phyloP scores from a whole-genome alignment of 1,140 invertebrate species.

The Dryas iulia region DNA sequence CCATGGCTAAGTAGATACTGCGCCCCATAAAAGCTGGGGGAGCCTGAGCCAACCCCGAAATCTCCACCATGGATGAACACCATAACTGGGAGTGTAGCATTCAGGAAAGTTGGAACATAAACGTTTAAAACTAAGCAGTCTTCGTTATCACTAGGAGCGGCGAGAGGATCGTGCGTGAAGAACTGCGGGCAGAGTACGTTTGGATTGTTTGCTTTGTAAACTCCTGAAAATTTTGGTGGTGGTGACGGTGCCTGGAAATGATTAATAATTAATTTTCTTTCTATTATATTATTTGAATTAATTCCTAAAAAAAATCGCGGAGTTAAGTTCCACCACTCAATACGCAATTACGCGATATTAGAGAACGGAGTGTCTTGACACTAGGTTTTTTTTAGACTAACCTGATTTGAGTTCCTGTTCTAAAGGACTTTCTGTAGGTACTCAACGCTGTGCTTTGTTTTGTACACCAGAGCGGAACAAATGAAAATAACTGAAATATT shows the following conservation, averaged over 20 bases:
- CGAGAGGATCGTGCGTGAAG: constrained; percentile 54
- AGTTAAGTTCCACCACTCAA: no score
- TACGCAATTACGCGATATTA: no score
- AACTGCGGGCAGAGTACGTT: constrained; percentile 65
- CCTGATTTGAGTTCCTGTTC: no score
- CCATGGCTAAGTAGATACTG: constrained; percentile 79
- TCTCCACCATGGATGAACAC: constrained; percentile 84
- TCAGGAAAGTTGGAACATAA: constrained; percentile 73
- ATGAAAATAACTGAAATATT: no score
- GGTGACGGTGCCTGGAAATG: constrained; percentile 57
- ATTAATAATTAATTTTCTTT: constrained; percentile 1
- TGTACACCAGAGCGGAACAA: no score
- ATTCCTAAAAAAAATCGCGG: no score
- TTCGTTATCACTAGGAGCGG: constrained; percentile 62
- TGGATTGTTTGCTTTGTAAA: constrained; percentile 60
- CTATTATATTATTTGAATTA: no score
- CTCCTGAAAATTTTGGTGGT: constrained; percentile 48
- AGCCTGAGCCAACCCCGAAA: constrained; percentile 80
- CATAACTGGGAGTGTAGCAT: constrained; percentile 80
- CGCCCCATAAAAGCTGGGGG: constrained; percentile 75
- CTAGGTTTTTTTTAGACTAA: no score
- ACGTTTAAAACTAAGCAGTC: constrained; percentile 84
- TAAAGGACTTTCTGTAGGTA: no score
- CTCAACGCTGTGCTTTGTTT: no score
- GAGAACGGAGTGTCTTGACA: no score